Evolutionary conservation across 2,888 invertebrate species (phyloP), one percentile per base, ranked within the genome.

Genomic region (Standfussiana lucernea): DNA sequence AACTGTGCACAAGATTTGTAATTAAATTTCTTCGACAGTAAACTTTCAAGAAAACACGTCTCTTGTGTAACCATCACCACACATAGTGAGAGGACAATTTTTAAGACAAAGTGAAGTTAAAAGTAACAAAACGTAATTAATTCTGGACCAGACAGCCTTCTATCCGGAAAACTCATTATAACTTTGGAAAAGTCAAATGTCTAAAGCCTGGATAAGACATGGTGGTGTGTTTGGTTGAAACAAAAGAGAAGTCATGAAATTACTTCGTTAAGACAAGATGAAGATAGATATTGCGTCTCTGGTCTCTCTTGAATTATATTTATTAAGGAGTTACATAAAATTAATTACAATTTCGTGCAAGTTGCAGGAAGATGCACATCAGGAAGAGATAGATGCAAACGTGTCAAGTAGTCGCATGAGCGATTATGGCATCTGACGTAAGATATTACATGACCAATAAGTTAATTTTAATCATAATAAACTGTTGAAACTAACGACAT

Each of bases 381-480:
- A 83, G 83, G 87, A 88, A 88, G 83, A 80, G 74, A 79, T 82
- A 76, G 83, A 89, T 88, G 74, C 65, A 74, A 59, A 79, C 67
- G 68, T 77, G 77, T 78, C 82, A 85, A 80, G 73, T 79, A 69
- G 64, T 75, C 69, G 59, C 66, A 72, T 83, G 83, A 87, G 76
- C 68, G 79, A 88, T 85, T 75, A 80, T 79, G 65, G 82, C 76
- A 53, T 11, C 47, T 80, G 84, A 86, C 79, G 87, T 89, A 83
- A 88, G 50, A 67, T 80, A 72, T 87, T 86, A 82, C 73, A 82
- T 87, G 76, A 78, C n/a, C 78, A 74, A 68, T 82, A 77, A 59
- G 50, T 67, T 66, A 42, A 3, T 66, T 56, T 40, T 72, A 77
- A 66, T 73, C 65, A 66, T 61, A 71, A 42, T 71, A 56, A 83